These are phyloP conservation scores for Drosophila asahinai DNA, from an alignment of 1,140 invertebrate genomes.

Conservation along the genomic window DNA sequence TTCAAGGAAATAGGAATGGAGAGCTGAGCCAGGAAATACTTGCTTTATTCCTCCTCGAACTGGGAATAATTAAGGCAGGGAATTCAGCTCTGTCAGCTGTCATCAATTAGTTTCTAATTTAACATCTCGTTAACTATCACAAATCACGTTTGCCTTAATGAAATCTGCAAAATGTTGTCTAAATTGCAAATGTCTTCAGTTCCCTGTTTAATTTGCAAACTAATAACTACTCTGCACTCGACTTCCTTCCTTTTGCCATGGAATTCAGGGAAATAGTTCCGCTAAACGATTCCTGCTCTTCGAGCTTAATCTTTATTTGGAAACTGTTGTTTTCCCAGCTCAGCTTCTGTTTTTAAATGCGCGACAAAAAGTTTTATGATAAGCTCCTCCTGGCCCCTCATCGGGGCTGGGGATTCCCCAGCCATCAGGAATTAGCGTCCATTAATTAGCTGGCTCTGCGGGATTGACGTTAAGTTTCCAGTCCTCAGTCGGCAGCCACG, in stretches of 20 bases:
- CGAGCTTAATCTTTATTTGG: slow-evolving; percentile 10
- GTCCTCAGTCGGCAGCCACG: slow-evolving; percentile 8
- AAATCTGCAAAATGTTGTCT: background rate
- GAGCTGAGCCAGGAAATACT: background rate
- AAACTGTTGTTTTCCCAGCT: slow-evolving; percentile 1
- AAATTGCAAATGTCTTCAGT: background rate
- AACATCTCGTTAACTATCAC: background rate
- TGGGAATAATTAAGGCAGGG: background rate
- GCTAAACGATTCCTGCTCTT: background rate
- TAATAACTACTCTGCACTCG: slow-evolving; percentile 1
- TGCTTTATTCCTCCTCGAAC: background rate
- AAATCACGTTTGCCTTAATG: background rate
- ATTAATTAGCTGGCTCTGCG: slow-evolving; percentile 71
- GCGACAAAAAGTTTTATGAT: slow-evolving; percentile 65
- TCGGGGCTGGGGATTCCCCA: slow-evolving; percentile 1
- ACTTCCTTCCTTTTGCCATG: background rate
- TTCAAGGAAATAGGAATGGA: background rate
- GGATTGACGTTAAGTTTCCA: slow-evolving; percentile 74
- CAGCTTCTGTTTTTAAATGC: slow-evolving; percentile 56
- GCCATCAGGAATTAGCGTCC: slow-evolving; percentile 71
- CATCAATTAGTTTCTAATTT: slow-evolving; percentile 13
- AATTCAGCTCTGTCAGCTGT: background rate
- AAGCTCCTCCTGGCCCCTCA: slow-evolving; percentile 22
- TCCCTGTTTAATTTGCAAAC: slow-evolving; percentile 2
- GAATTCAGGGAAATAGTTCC: background rate